Evolutionary conservation across 2,113 vertebrate species (phyloP).

Genomic region (Amphilophus citrinellus): DNA sequence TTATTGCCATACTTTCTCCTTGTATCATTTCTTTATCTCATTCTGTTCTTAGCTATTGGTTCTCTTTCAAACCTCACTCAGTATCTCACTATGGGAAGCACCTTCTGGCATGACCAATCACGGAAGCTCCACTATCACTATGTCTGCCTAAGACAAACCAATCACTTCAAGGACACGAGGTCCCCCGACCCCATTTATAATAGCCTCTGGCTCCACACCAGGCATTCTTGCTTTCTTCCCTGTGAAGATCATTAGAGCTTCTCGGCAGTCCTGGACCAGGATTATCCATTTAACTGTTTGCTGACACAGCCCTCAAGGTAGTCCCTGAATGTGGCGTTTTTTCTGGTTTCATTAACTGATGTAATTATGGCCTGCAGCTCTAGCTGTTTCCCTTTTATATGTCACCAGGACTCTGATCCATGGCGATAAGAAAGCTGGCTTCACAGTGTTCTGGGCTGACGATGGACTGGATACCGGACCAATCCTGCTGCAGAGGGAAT

Average conservation of each 20-base stretch:
- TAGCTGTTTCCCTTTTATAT: constrained; percentile 5
- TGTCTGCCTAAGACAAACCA: no score
- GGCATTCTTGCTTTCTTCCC: no score
- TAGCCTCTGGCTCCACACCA: no score
- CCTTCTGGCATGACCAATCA: no score
- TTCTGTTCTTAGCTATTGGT: background rate
- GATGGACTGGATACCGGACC: constrained; percentile 97
- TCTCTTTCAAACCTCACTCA: background rate
- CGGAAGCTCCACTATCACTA: no score
- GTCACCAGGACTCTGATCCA: constrained; percentile 92
- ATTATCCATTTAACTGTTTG: no score
- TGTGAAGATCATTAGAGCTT: no score
- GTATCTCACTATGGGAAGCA: no score
- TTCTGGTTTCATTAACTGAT: background rate
- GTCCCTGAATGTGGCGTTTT: background rate
- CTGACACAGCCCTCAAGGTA: background rate
- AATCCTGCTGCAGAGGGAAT: constrained; percentile 92
- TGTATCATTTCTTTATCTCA: constrained; percentile 14
- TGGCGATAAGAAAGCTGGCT: constrained; percentile 93
- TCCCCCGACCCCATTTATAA: no score
- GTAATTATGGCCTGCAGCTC: constrained; percentile 5
- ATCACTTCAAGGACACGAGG: no score
- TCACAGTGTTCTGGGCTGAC: constrained; percentile 97
- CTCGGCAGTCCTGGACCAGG: no score
- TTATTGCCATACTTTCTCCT: background rate